A percentile compares a stretch with the other conserved stretches of the same genome.
phyloP scores from a whole-genome alignment of 2,797 vertebrate species.

The Poecile montanus region DNA sequence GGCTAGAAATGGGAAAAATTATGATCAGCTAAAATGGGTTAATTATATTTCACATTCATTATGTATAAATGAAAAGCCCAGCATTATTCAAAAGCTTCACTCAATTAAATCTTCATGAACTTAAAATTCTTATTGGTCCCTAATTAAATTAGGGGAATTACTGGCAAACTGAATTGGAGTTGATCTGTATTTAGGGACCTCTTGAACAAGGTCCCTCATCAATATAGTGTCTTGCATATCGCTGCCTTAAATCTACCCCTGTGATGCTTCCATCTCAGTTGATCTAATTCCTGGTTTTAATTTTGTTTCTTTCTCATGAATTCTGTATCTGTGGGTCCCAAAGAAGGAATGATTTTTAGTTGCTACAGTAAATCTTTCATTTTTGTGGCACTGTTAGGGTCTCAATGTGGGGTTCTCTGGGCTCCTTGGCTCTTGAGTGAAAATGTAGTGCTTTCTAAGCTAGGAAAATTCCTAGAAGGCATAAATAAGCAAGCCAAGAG shows the following conservation, averaged over 20 bases:
- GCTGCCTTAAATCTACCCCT: neutral
- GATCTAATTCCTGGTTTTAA: neutral
- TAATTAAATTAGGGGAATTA: slow-evolving; percentile 58
- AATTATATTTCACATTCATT: slow-evolving; percentile 65
- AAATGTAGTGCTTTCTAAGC: neutral
- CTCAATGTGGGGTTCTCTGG: neutral
- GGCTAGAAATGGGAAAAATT: neutral
- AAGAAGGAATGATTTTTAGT: neutral
- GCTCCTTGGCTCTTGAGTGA: neutral
- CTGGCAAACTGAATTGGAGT: slow-evolving; percentile 20
- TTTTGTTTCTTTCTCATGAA: slow-evolving; percentile 3
- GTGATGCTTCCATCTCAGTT: neutral
- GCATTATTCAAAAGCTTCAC: slow-evolving; percentile 54
- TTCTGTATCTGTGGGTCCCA: neutral
- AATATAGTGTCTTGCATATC: neutral
- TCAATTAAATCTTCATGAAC: slow-evolving; percentile 63
- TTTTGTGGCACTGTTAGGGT: neutral
- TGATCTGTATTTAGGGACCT: slow-evolving; percentile 24
- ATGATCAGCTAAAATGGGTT: slow-evolving; percentile 60
- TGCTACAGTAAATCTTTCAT: neutral
- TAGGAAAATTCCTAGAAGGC: neutral
- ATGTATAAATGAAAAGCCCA: slow-evolving; percentile 60
- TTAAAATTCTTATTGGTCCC: slow-evolving; percentile 54
- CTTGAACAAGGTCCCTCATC: slow-evolving; percentile 22
- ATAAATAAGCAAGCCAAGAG: neutral